Percentiles rank a stretch among this genome's conserved stretches.
phyloP scores from a whole-genome alignment of 2,888 invertebrate genomes.

The Thera obeliscata region DNA sequence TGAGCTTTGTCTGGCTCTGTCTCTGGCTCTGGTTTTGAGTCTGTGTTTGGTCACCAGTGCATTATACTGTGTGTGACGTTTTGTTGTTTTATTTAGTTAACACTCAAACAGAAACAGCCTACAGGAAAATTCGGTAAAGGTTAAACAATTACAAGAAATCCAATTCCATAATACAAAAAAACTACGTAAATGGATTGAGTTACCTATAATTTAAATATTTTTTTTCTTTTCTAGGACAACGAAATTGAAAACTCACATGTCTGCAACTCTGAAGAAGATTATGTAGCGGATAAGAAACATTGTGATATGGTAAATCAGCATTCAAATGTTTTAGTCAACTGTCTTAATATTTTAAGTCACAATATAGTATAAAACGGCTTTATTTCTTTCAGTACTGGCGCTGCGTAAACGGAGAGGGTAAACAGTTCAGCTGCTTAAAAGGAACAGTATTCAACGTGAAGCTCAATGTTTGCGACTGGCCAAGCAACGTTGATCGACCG shows the following conservation, averaged over 20 bases:
- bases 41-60: too few species aligned
- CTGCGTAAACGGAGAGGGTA: slow-evolving; percentile 91
- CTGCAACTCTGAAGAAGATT: slow-evolving; percentile 68
- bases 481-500: slow-evolving; percentile 87
- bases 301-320: slow-evolving; percentile 68
- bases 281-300: slow-evolving; percentile 71
- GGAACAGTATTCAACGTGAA: slow-evolving; percentile 90
- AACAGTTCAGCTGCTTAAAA: slow-evolving; percentile 88
- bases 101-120: too few species aligned
- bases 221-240: slow-evolving; percentile 62
- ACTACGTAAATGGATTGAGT: too few species aligned
- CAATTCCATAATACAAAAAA: too few species aligned
- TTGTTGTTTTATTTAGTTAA: too few species aligned
- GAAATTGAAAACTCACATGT: slow-evolving; percentile 73
- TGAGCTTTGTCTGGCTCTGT: too few species aligned
- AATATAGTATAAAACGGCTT: not conserved
- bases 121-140: too few species aligned
- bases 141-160: too few species aligned
- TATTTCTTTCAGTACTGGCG: slow-evolving; percentile 89
- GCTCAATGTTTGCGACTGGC: slow-evolving; percentile 92
- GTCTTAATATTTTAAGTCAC: not conserved
- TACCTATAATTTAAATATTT: not conserved
- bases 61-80: too few species aligned
- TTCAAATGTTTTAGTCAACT: not conserved
- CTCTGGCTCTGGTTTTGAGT: too few species aligned